Percentiles rank a stretch among this genome's conserved stretches.
Conservation (phyloP, 2,888 invertebrate genomes). For the Sussaba pulchella region DNA sequence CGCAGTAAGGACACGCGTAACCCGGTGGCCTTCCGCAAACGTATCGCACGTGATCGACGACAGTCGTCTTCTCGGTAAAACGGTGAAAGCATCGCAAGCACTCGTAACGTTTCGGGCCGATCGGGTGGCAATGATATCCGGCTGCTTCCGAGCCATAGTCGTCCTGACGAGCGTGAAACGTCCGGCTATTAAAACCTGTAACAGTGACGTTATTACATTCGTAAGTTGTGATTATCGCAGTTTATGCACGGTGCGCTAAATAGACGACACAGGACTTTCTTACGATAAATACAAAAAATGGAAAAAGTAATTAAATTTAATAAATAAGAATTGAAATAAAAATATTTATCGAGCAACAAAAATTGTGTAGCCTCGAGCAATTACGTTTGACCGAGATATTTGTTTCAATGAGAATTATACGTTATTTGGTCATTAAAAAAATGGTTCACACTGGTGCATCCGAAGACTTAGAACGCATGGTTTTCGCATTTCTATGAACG, state of each 20-base stretch:
- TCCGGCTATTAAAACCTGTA: slow-evolving; percentile 28
- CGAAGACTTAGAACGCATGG: neutral
- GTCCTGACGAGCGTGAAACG: neutral
- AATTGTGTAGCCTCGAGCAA: too few species aligned
- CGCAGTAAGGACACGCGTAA: slow-evolving; percentile 81
- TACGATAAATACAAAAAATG: too few species aligned
- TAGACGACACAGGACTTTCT: too few species aligned
- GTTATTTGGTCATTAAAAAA: too few species aligned
- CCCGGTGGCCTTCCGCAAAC: slow-evolving; percentile 81
- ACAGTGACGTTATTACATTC: slow-evolving; percentile 17
- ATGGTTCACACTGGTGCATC: too few species aligned
- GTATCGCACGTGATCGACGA: slow-evolving; percentile 80
- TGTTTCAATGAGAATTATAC: too few species aligned
- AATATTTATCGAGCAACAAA: too few species aligned
- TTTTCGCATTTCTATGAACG: neutral
- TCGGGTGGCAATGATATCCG: slow-evolving; percentile 12
- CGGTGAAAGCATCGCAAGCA: slow-evolving; percentile 79
- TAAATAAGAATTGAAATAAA: too few species aligned
- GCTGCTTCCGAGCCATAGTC: neutral
- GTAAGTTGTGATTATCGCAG: slow-evolving; percentile 14
- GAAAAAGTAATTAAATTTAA: too few species aligned
- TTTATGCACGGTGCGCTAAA: too few species aligned
- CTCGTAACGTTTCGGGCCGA: slow-evolving; percentile 74
- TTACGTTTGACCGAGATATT: too few species aligned
- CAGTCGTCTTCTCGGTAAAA: slow-evolving; percentile 79